Evolutionary conservation across 1,140 invertebrate species (phyloP).

Genomic region (Coptotermes formosanus): DNA sequence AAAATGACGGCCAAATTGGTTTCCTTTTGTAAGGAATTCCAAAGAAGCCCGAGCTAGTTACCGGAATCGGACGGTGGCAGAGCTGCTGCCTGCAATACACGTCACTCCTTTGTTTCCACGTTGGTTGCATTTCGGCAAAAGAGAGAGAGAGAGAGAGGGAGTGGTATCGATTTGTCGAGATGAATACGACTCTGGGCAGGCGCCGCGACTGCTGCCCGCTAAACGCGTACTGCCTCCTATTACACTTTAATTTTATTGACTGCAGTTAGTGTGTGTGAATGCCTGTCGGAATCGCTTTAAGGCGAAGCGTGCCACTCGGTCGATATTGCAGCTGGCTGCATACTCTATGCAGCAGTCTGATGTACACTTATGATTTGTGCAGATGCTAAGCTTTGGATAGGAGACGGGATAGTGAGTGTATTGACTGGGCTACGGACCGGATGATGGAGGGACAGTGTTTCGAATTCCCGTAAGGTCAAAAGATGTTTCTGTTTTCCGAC

Average conservation of each 20-base stretch:
- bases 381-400: too few species aligned
- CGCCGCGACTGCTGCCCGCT: conserved; percentile 1
- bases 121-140: background rate
- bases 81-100: background rate
- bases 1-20: background rate
- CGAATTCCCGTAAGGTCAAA: too few species aligned
- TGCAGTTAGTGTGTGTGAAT: conserved; percentile 7
- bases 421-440: too few species aligned
- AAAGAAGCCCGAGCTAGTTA: background rate
- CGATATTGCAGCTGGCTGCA: background rate
- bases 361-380: too few species aligned
- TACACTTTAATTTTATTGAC: conserved; percentile 16
- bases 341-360: too few species aligned
- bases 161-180: background rate
- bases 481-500: too few species aligned
- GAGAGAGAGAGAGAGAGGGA: background rate
- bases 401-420: too few species aligned
- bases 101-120: background rate
- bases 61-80: background rate
- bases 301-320: background rate
- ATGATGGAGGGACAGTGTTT: too few species aligned
- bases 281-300: background rate
- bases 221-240: background rate
- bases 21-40: background rate
- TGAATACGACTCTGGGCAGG: background rate